Evolutionary conservation across 1,140 invertebrate species (phyloP).

Genomic region (Aporrectodea caliginosa): DNA sequence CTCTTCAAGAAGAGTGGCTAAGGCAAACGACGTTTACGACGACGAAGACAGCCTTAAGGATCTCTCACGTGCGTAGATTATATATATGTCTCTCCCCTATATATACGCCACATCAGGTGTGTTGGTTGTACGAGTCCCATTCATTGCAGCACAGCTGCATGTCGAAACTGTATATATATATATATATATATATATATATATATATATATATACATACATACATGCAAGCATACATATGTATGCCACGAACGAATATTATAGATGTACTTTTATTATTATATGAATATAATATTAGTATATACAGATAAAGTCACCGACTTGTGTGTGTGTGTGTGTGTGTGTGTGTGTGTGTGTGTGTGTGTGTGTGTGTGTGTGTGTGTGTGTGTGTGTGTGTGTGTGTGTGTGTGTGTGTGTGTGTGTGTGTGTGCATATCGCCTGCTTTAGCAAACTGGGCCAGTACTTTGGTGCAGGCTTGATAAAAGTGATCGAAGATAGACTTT

Average conservation of each 20-base stretch:
- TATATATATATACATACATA: too few relatives aligned
- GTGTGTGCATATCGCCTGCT: not conserved
- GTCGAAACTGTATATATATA: not conserved
- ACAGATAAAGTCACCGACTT: too few relatives aligned
- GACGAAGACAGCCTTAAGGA: too few relatives aligned
- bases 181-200: too few relatives aligned
- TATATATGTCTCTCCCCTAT: too few relatives aligned
- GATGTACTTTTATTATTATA: not conserved
- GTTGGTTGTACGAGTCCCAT: too few relatives aligned
- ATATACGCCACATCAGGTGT: too few relatives aligned
- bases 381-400: not conserved
- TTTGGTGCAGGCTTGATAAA: not conserved
- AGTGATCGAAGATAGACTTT: not conserved
- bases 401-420: not conserved
- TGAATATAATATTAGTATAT: not conserved
- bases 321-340: not conserved
- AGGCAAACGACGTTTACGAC: too few relatives aligned
- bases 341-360: not conserved
- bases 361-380: not conserved
- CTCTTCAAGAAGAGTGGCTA: too few relatives aligned
- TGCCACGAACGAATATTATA: too few relatives aligned
- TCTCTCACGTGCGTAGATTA: too few relatives aligned
- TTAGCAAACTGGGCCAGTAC: not conserved
- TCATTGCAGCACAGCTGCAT: not conserved
- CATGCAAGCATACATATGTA: too few relatives aligned